Evolutionary conservation across 2,797 vertebrate genomes (phyloP).

Genomic region (Mastacembelus armatus): DNA sequence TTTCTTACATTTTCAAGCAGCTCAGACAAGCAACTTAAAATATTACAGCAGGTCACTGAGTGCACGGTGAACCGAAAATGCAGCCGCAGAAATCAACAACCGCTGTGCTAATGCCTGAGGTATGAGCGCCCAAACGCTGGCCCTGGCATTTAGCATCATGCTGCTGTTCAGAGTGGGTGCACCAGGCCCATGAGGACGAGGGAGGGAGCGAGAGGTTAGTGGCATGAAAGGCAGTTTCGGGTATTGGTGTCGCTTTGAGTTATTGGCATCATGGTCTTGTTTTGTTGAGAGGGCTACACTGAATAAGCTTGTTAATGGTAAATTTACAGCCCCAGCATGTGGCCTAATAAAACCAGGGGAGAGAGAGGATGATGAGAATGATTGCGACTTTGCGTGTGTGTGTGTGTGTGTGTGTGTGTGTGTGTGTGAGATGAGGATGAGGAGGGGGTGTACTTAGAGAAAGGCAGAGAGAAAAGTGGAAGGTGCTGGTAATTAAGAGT

Average conservation of each 20-base stretch:
- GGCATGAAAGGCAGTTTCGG: slow-evolving; percentile 70
- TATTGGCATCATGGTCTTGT: slow-evolving; percentile 78
- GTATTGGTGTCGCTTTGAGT: slow-evolving; percentile 79
- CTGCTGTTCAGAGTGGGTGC: slow-evolving; percentile 5
- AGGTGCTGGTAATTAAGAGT: slow-evolving; percentile 80
- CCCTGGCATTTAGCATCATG: slow-evolving; percentile 33
- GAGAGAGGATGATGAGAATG: slow-evolving; percentile 75
- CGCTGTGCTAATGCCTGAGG: slow-evolving; percentile 26
- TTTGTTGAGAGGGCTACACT: slow-evolving; percentile 77
- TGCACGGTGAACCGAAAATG: slow-evolving; percentile 45
- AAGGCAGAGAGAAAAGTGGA: slow-evolving; percentile 71
- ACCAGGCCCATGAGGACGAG: neutral
- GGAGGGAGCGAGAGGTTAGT: slow-evolving; percentile 24
- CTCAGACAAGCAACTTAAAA: slow-evolving; percentile 82
- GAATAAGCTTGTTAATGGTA: slow-evolving; percentile 82
- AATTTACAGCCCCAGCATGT: slow-evolving; percentile 86
- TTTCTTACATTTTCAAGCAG: slow-evolving; percentile 54
- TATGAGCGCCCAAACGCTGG: slow-evolving; percentile 44
- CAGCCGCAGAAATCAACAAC: slow-evolving; percentile 32
- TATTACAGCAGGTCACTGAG: slow-evolving; percentile 73
- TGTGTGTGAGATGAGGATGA: slow-evolving; percentile 34
- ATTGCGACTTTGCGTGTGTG: slow-evolving; percentile 62
- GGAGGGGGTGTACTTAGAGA: slow-evolving; percentile 36
- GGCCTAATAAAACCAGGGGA: slow-evolving; percentile 79
- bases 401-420: slow-evolving; percentile 31